Percentiles rank a stretch among this genome's conserved stretches.
phyloP scores from a whole-genome alignment of 2,888 invertebrate genomes.

The Cerastis rubricosa region DNA sequence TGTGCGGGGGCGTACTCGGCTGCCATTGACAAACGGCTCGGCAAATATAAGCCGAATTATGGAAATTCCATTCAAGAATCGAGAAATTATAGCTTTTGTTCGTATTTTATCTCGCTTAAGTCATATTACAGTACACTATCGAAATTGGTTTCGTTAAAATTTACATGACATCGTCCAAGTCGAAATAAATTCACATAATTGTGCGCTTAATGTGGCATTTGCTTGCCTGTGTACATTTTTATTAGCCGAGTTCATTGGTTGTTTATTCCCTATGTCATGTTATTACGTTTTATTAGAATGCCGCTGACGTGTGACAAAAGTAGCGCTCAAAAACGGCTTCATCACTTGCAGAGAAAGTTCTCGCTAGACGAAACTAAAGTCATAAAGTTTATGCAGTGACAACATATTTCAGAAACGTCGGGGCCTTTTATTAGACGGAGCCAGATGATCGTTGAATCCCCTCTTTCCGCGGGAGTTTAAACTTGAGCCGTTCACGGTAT shows the following conservation, averaged over 20 bases:
- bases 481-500: constrained; percentile 85
- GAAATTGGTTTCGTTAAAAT: constrained; percentile 88
- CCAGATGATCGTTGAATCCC: constrained; percentile 85
- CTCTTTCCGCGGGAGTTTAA: constrained; percentile 82
- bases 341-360: constrained; percentile 76
- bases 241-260: constrained; percentile 53
- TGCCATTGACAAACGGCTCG: constrained; percentile 77
- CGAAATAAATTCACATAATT: constrained; percentile 87
- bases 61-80: constrained; percentile 82
- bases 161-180: constrained; percentile 80
- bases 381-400: constrained; percentile 90
- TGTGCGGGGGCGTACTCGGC: constrained; percentile 63
- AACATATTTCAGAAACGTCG: constrained; percentile 87
- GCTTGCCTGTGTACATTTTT: constrained; percentile 68
- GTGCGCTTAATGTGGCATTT: constrained; percentile 81
- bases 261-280: constrained; percentile 47
- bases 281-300: constrained; percentile 66
- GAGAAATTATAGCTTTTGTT: constrained; percentile 84
- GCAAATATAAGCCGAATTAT: constrained; percentile 85
- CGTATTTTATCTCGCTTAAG: constrained; percentile 83
- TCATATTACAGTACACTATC: constrained; percentile 84
- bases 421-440: constrained; percentile 86
- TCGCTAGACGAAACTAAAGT: constrained; percentile 85
- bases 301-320: constrained; percentile 72
- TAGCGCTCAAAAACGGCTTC: constrained; percentile 73